Evolutionary conservation across 2,113 vertebrate genomes (phyloP).

Genomic region (Pteropus alecto): DNA sequence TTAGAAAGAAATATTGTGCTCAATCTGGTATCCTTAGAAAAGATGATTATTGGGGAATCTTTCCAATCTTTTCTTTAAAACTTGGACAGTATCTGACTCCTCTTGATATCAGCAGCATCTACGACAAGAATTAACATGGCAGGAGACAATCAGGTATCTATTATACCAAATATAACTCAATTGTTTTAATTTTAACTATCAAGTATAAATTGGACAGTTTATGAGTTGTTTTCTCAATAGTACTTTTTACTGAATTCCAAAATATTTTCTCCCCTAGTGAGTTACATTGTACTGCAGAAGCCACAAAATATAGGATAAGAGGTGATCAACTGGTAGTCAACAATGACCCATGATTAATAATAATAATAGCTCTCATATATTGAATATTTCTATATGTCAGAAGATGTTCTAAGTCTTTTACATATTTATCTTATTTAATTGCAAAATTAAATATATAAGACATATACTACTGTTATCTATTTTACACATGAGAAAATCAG

Average conservation of each 20-base stretch:
- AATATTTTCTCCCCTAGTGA: background rate
- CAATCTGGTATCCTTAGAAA: background rate
- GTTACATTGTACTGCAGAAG: background rate
- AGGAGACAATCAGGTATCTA: background rate
- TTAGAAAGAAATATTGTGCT: background rate
- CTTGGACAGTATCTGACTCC: background rate
- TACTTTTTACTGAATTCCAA: background rate
- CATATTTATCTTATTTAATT: background rate
- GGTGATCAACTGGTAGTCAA: background rate
- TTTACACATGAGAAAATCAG: background rate
- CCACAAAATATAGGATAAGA: background rate
- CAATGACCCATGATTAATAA: background rate
- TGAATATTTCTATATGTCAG: background rate
- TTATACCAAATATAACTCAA: background rate
- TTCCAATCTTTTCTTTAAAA: background rate
- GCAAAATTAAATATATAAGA: background rate
- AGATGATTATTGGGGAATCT: background rate
- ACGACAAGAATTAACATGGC: background rate
- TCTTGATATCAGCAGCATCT: background rate
- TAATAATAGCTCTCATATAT: background rate
- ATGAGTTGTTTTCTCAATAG: background rate
- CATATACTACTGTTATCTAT: background rate
- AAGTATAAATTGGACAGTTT: slow-evolving; percentile 4
- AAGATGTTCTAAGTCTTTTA: background rate
- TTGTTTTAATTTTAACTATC: background rate